These are phyloP conservation scores for Therioaphis trifolii DNA, from an alignment of 2,888 invertebrate species.

Conservation along the genomic window DNA sequence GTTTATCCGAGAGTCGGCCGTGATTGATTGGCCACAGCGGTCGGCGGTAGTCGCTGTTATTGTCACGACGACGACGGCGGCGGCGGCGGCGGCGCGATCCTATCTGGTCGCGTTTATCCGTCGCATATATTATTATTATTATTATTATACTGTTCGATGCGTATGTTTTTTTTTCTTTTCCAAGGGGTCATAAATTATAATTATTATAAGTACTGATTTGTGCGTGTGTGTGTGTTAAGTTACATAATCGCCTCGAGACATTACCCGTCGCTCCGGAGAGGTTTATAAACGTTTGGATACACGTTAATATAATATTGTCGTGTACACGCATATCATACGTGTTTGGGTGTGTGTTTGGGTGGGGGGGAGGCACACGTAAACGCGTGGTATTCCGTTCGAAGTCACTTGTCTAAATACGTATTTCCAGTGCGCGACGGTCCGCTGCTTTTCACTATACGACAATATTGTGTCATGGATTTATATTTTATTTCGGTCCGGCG, in stretches of 20 bases:
- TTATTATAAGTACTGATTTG: slow-evolving; percentile 42
- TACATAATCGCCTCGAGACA: background rate
- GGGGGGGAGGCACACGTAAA: background rate
- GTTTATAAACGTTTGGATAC: background rate
- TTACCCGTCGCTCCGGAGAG: background rate
- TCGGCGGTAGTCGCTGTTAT: slow-evolving; percentile 20
- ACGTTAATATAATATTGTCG: background rate
- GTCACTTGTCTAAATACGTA: too few relatives aligned
- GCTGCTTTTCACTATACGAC: too few relatives aligned
- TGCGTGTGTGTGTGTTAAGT: too few relatives aligned
- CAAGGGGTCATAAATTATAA: slow-evolving; percentile 44
- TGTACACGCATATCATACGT: background rate
- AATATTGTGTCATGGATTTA: too few relatives aligned
- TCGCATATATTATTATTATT: background rate
- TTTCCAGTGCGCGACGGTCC: too few relatives aligned
- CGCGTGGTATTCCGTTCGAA: too few relatives aligned
- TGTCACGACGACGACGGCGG: too few relatives aligned
- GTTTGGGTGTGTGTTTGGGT: background rate
- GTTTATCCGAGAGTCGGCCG: slow-evolving; percentile 29
- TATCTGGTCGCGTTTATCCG: slow-evolving; percentile 39
- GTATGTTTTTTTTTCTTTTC: slow-evolving; percentile 28
- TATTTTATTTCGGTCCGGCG: too few relatives aligned
- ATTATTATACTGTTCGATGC: slow-evolving; percentile 32
- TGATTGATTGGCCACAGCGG: slow-evolving; percentile 52
- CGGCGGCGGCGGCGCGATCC: too few relatives aligned